phyloP scores from a whole-genome alignment of 2,888 invertebrate species.

The Campoplex nolae region DNA sequence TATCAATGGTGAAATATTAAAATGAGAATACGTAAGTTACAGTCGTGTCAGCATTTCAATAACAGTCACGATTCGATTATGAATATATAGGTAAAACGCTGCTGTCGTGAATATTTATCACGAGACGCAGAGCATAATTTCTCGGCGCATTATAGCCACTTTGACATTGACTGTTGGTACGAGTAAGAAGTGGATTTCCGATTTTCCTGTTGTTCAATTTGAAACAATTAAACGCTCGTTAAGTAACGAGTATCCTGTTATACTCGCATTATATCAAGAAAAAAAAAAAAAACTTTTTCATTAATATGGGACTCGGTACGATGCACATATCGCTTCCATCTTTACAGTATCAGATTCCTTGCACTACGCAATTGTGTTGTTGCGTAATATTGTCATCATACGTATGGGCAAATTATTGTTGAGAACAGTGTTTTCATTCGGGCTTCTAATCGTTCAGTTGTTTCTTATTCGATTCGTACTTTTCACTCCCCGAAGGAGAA shows the following conservation, averaged over 20 bases:
- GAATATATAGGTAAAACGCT: not conserved
- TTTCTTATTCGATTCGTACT: conserved; percentile 15
- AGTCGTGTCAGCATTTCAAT: not conserved
- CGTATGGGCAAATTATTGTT: conserved; percentile 13
- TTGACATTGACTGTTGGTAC: not conserved
- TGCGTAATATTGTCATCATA: conserved; percentile 47
- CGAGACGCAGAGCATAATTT: not conserved
- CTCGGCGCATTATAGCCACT: not conserved
- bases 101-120: conserved; percentile 1
- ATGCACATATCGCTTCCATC: not conserved
- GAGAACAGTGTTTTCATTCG: conserved; percentile 18
- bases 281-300: not conserved
- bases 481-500: not conserved
- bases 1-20: too few species aligned
- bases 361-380: conserved; percentile 47
- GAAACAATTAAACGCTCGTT: not conserved
- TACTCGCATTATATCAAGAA: too few species aligned
- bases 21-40: too few species aligned
- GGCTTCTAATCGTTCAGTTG: not conserved
- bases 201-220: not conserved
- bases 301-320: not conserved
- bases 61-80: not conserved
- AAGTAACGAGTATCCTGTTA: not conserved
- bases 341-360: not conserved
- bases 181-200: not conserved